Conservation (phyloP, 2,797 vertebrate species). For the Myotis myotis region DNA sequence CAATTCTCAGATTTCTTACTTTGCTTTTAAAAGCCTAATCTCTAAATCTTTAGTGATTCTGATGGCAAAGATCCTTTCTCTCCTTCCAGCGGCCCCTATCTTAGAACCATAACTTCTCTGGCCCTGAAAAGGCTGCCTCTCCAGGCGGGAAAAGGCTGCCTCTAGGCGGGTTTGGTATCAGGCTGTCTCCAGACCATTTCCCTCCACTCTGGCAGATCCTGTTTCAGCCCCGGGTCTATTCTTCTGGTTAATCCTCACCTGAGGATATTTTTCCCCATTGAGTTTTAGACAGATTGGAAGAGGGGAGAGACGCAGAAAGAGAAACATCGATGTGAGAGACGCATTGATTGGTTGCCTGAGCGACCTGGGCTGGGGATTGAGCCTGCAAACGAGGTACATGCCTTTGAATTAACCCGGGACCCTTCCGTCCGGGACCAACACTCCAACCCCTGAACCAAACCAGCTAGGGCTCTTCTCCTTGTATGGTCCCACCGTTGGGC, state of each 20-base stretch:
- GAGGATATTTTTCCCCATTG: too few relatives aligned
- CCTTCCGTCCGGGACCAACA: too few relatives aligned
- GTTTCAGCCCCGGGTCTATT: neutral
- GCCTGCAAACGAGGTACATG: too few relatives aligned
- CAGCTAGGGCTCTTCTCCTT: neutral
- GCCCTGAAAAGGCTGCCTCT: neutral
- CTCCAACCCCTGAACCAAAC: too few relatives aligned
- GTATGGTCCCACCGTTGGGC: neutral
- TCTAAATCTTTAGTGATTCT: neutral
- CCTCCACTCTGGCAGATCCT: neutral
- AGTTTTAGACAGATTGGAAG: too few relatives aligned
- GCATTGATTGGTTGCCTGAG: too few relatives aligned
- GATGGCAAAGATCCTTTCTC: neutral
- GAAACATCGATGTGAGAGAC: too few relatives aligned
- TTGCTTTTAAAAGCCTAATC: slow-evolving; percentile 8
- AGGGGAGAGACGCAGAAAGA: too few relatives aligned
- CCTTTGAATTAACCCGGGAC: too few relatives aligned
- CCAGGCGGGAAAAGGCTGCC: neutral
- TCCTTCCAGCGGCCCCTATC: neutral
- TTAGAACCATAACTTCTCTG: neutral
- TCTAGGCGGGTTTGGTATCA: neutral
- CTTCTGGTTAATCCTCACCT: neutral
- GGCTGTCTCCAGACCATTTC: neutral
- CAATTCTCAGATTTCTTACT: neutral
- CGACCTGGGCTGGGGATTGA: too few relatives aligned